Percentiles rank a stretch among this genome's conserved stretches.
These are phyloP conservation scores for Palaemon carinicauda DNA, from an alignment of 1,140 invertebrate species.

Conservation along the genomic window DNA sequence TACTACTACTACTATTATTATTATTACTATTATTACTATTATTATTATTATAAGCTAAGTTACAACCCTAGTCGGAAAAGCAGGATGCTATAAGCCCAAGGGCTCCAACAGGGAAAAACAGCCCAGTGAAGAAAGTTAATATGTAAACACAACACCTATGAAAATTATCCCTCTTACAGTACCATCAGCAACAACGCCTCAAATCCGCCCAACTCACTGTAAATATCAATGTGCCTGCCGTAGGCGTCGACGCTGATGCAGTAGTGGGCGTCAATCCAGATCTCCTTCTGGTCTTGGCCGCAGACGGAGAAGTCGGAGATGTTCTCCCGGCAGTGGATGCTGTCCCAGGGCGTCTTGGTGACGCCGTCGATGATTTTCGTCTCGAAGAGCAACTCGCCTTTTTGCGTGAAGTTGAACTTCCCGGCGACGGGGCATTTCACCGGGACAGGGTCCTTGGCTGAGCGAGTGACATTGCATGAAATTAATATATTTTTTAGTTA, in stretches of 20 bases:
- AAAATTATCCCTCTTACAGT: no score
- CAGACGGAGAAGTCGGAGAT: constrained; percentile 69
- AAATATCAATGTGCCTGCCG: constrained; percentile 69
- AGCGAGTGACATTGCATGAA: not conserved
- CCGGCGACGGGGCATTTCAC: constrained; percentile 95
- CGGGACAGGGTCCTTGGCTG: constrained; percentile 89
- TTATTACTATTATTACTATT: no score
- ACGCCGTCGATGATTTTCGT: constrained; percentile 70
- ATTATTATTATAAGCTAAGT: no score
- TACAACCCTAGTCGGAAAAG: no score
- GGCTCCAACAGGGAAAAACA: no score
- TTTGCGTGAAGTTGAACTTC: constrained; percentile 92
- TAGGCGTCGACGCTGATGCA: constrained; percentile 71
- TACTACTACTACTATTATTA: no score
- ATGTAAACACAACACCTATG: no score
- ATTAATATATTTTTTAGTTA: no score
- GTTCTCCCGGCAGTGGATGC: constrained; percentile 67
- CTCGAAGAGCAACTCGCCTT: constrained; percentile 66
- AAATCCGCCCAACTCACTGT: constrained; percentile 61
- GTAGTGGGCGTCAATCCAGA: constrained; percentile 70
- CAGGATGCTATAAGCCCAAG: no score
- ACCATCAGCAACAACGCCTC: not conserved
- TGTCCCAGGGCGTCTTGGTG: constrained; percentile 69
- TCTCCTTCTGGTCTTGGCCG: constrained; percentile 68
- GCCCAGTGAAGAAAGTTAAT: no score